Evolutionary conservation across 2,113 vertebrate genomes (phyloP), one percentile per base, ranked within the genome.

Genomic region (Callithrix jacchus): DNA sequence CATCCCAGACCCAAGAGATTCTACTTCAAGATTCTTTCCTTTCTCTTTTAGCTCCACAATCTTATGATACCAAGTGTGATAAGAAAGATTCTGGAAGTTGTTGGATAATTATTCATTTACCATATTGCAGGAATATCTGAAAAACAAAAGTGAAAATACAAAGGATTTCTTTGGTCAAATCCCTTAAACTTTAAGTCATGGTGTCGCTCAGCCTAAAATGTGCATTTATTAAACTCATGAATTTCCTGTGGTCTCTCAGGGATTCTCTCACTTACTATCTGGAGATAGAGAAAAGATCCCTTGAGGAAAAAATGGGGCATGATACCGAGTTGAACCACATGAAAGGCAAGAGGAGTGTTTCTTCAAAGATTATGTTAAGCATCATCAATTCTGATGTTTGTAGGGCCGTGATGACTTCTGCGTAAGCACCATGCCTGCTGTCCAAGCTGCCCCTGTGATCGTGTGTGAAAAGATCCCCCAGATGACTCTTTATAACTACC

Each of bases 401-500:
- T 37, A 2, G 97, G 97, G 96, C 96, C 95, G 91, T 25, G n/a
- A 45, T 93, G 89, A 77, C 94, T 98, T 94, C 97, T 91, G 93
- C 93, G 92, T 97, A 81, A 79, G 95, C 82, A 47, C 92, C 84
- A 93, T 80, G 70, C 94, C 95, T 97, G 93, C 93, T 97, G 73
- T 97, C 87, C 84, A 93, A 97, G 93, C 94, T 93, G 90, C 93
- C 95, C 93, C 93, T 54, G 76, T 85, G 96, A 95, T 96, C 89
- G 49, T 56, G 66, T 94, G 95, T 93, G 97, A 94, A 97, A 97
- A 94, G 96, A 97, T 92, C 91, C 97, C 95, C 82, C 96, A 94
- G 70, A 84, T 98, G 91, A 94, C 95, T 97, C 90, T 96, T 94
- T 97, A 95, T 93, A 97, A 97, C 91, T 92, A 94, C 86, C 93